Conservation (phyloP, 2,797 vertebrate genomes). For the Poecilia picta region DNA sequence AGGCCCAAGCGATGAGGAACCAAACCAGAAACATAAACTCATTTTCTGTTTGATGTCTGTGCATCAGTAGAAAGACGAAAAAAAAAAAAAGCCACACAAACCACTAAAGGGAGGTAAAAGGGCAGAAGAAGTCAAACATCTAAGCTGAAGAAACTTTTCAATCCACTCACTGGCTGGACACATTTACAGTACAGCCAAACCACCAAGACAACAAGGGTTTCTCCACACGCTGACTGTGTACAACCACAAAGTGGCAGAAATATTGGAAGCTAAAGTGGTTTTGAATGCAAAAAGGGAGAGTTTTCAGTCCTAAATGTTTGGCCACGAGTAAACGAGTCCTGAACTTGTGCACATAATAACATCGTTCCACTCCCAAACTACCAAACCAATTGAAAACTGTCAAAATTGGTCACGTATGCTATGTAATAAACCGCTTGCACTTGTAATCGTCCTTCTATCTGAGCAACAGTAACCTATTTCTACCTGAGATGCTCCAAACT, state of each 20-base stretch:
- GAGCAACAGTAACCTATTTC: slow-evolving; percentile 28
- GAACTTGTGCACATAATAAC: slow-evolving; percentile 14
- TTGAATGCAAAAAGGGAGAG: slow-evolving; percentile 36
- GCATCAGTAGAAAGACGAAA: slow-evolving; percentile 55
- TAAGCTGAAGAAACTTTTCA: slow-evolving; percentile 60
- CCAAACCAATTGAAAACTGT: slow-evolving; percentile 52
- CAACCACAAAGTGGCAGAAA: slow-evolving; percentile 58
- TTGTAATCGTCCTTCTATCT: slow-evolving; percentile 13
- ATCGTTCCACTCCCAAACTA: slow-evolving; percentile 26
- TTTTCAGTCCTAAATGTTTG: slow-evolving; percentile 33
- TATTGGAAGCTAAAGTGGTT: slow-evolving; percentile 37
- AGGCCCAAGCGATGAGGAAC: slow-evolving; percentile 70
- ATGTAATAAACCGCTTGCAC: slow-evolving; percentile 20
- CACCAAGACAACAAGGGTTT: slow-evolving; percentile 49
- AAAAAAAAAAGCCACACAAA: slow-evolving; percentile 58
- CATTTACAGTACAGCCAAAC: slow-evolving; percentile 57
- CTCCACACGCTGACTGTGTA: slow-evolving; percentile 51
- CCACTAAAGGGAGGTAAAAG: slow-evolving; percentile 66
- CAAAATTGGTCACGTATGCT: slow-evolving; percentile 40
- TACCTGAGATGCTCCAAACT: slow-evolving; percentile 61
- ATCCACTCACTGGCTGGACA: slow-evolving; percentile 58
- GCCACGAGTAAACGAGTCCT: slow-evolving; percentile 22
- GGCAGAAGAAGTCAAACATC: slow-evolving; percentile 62
- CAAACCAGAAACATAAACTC: slow-evolving; percentile 76
- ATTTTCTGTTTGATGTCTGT: slow-evolving; percentile 73